Evolutionary conservation across 2,113 vertebrate species (phyloP), one percentile per base, ranked within the genome.

Genomic region (Chitala chitala): DNA sequence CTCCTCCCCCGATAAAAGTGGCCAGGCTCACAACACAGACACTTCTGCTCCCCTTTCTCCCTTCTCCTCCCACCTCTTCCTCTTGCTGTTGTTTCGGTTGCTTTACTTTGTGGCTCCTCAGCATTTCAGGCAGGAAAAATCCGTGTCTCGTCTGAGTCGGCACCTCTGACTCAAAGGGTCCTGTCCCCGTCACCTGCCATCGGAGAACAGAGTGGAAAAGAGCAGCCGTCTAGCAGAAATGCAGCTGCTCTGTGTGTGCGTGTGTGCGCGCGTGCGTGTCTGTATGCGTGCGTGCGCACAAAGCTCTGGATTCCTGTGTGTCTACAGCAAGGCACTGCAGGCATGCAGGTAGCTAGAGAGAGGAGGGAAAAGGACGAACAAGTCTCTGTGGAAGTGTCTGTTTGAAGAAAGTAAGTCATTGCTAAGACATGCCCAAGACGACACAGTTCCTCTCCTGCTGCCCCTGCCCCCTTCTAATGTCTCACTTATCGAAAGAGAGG

Each of bases 181-280:
- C 85, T 75, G 82, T 86, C 87, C 84, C 79, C 40, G 86, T 82
- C 88, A 90, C 87, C 87, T 90, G 88, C 86, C 82, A 71, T 55
- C 50, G 55, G 71, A 76, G 26, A 69, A 56, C 66, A 74, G 56
- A 40, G 46, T 3, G 58, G 48, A 69, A 58, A n/a, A 51, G 56
- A 73, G 73, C 58, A 61, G 75, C 74, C n/a, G 54, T 73, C 72
- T 77, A 74, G 33, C 53, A 77, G 42, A 58, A 56, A 73, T 63
- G 69, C 79, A 83, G 81, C 72, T 73, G 55, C 75, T 51, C 44
- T 68, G n/a, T 46, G 38, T 69, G 66, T 69, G 66, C 7, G 66
- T 31, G 44, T 26, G 40, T 10, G 68, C 1, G 24, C n/a, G 63
- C 3, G 38, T 10, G 44, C 15, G 24, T 5, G 20, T 31, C 15